Conservation (phyloP, 2,888 invertebrate species). For the Drosophila engyochracea region DNA sequence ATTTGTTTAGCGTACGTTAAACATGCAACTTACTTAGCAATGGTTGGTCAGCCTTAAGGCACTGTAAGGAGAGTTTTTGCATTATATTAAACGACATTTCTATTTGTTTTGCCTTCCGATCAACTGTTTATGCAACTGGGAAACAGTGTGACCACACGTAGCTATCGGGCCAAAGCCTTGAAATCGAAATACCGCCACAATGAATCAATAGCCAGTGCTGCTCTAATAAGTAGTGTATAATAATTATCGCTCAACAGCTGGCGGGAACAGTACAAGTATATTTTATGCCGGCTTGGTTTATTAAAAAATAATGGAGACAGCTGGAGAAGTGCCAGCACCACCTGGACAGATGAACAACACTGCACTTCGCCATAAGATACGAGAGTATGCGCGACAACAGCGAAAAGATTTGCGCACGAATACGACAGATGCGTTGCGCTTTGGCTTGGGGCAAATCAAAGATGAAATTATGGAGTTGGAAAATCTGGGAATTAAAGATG, state of each 20-base stretch:
- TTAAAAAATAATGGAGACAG: constrained; percentile 22
- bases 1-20: fast-evolving
- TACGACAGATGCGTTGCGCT: constrained; percentile 78
- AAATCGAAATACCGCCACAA: constrained; percentile 13
- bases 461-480: constrained; percentile 75
- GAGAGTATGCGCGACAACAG: constrained; percentile 68
- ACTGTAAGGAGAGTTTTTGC: constrained; percentile 80
- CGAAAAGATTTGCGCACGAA: constrained; percentile 72
- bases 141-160: constrained; percentile 24
- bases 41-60: constrained; percentile 79
- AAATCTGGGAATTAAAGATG: constrained; percentile 78
- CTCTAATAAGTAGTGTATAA: background rate
- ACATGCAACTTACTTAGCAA: constrained; percentile 72
- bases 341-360: constrained; percentile 1
- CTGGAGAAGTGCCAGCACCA: background rate
- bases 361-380: constrained; percentile 72
- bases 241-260: constrained; percentile 1
- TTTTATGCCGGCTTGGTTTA: background rate
- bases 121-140: constrained; percentile 64
- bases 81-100: constrained; percentile 81
- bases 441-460: constrained; percentile 82
- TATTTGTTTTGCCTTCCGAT: constrained; percentile 11
- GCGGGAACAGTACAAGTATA: background rate
- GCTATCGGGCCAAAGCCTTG: background rate
- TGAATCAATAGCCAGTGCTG: constrained; percentile 23